Evolutionary conservation across 2,888 invertebrate genomes (phyloP), one percentile per base, ranked within the genome.

Genomic region (Autographa pulchrina): DNA sequence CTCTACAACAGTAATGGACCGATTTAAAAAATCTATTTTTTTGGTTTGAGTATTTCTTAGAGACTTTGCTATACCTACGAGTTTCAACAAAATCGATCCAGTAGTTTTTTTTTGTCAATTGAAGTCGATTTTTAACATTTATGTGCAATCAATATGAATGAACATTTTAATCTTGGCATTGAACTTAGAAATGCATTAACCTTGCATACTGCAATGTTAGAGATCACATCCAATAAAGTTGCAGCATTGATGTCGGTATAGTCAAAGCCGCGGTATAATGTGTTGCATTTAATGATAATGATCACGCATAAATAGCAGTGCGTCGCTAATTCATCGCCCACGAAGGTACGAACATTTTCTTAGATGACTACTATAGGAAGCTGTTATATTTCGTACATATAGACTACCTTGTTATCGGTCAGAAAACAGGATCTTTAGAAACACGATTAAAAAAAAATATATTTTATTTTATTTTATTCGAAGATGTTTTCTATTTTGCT

Each of bases 241-340:
- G 59, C n/a, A 32, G 11, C 3, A 61, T 32, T 31, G 32, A 68
- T 65, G 38, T 77, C 81, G 77, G 72, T 72, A 80, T 64, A 61
- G 68, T 78, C 66, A 80, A 78, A 78, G 68, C 54, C 20, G 52
- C 43, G 38, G 25, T 58, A 80, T 77, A 77, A 78, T 80, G 80
- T 68, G 72, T 72, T 77, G 80, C 73, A 80, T 77, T 80, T 80
- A 80, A 78, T 72, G 77, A 78, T 80, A 80, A 78, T 66, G 80
- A 78, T 78, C 77, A 66, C 63, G 61, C 81, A 78, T 80, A 80
- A 80, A 80, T 72, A 59, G 18, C 54, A 31, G 20, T 7, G 72
- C 6, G 54, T 65, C 65, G 81, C 66, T 78, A 78, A 78, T 80
- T 80, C 73, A 72, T 76, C 81, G 77, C 77, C 77, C 81, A 78